These are phyloP conservation scores for Eupithecia exiguata DNA, from an alignment of 2,888 invertebrate species.

Conservation along the genomic window DNA sequence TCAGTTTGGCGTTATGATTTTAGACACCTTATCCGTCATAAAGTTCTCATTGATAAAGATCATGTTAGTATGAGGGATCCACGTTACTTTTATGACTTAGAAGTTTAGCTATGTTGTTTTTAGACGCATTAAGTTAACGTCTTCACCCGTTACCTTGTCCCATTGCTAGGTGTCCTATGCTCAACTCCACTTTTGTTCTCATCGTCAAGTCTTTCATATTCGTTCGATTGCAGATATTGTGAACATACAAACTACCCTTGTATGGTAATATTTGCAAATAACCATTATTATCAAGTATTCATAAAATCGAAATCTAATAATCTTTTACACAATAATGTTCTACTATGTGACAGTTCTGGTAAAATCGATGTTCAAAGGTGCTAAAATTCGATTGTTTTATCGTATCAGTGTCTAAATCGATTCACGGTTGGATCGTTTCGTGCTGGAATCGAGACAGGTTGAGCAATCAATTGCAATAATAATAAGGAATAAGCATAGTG, in stretches of 20 bases:
- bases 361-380: conserved; percentile 40
- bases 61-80: too few species aligned
- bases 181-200: neutral
- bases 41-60: too few species aligned
- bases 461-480: conserved; percentile 40
- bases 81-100: too few species aligned
- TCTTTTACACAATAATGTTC: conserved; percentile 9
- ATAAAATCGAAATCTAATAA: conserved; percentile 4
- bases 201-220: neutral
- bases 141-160: too few species aligned
- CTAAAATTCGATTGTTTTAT: conserved; percentile 51
- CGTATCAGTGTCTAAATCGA: conserved; percentile 56
- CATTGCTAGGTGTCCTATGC: neutral
- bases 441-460: conserved; percentile 45
- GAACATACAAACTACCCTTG: neutral
- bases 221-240: neutral
- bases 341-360: conserved; percentile 23
- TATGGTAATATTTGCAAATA: too few species aligned
- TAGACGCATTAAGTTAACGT: too few species aligned
- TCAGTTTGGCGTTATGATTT: too few species aligned
- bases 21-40: too few species aligned
- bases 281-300: neutral
- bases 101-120: too few species aligned
- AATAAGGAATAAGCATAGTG: conserved; percentile 1
- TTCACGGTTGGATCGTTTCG: conserved; percentile 52